phyloP scores from a whole-genome alignment of 2,797 vertebrate genomes.

The Urophycis tenuis region DNA sequence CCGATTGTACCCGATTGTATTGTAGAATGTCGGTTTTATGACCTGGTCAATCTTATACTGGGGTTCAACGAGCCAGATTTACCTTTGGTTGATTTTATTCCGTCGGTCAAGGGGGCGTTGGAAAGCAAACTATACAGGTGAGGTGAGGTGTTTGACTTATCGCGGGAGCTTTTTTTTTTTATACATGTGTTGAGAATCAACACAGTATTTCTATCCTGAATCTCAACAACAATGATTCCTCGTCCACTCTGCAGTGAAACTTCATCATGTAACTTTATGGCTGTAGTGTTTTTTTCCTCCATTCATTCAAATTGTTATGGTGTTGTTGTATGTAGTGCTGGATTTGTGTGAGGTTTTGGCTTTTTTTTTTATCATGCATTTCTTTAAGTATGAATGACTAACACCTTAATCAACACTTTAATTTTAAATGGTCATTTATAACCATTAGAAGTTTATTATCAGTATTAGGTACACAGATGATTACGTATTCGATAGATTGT shows the following conservation, averaged over 20 bases:
- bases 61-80: neutral
- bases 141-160: neutral
- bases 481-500: neutral
- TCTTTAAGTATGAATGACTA: neutral
- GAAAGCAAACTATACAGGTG: neutral
- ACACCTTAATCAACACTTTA: neutral
- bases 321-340: no score
- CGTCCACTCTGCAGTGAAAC: neutral
- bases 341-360: neutral
- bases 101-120: neutral
- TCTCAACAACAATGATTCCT: neutral
- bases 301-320: neutral
- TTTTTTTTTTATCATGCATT: neutral
- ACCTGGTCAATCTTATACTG: neutral
- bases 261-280: no score
- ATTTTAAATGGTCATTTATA: neutral
- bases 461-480: neutral
- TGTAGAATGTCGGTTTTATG: neutral
- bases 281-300: neutral
- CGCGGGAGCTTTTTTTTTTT: neutral
- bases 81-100: neutral
- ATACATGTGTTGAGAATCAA: neutral
- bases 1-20: neutral
- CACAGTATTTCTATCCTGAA: neutral
- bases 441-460: neutral